Evolutionary conservation across 2,113 vertebrate species (phyloP).

Genomic region (Lophotis ruficrista): DNA sequence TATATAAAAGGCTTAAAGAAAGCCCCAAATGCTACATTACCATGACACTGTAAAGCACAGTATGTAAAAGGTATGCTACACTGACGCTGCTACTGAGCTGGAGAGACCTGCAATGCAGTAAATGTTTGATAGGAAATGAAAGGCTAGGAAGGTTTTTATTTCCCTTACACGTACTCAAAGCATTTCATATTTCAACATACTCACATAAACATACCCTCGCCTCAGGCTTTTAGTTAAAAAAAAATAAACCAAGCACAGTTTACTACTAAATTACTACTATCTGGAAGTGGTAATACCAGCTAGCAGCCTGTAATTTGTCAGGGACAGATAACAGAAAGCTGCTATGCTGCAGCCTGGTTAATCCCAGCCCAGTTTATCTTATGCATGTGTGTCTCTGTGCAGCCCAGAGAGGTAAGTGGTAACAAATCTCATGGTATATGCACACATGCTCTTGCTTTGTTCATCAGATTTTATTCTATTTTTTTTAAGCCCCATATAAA

Average conservation of each 20-base stretch:
- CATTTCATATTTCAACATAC: conserved; percentile 60
- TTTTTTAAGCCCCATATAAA: not conserved
- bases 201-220: conserved; percentile 59
- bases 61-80: not conserved
- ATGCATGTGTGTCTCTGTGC: not conserved
- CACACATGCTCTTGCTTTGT: not conserved
- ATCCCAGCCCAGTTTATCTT: conserved; percentile 57
- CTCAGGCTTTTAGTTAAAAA: conserved; percentile 51
- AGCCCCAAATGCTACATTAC: conserved; percentile 20
- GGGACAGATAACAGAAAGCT: conserved; percentile 40
- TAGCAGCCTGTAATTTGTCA: conserved; percentile 65
- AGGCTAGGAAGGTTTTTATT: conserved; percentile 23
- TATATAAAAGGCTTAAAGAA: conserved; percentile 25
- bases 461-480: not conserved
- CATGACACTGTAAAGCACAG: not conserved
- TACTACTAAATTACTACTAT: conserved; percentile 57
- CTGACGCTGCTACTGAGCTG: not conserved
- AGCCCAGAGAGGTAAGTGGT: not conserved
- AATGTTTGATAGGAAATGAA: conserved; percentile 27
- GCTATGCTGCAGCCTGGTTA: conserved; percentile 57
- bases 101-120: conserved; percentile 63
- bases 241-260: not conserved
- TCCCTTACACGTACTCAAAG: conserved; percentile 38
- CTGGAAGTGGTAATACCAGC: conserved; percentile 41
- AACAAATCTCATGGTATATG: not conserved